Conservation (phyloP, 2,797 vertebrate genomes). For the Eptatretus atami region DNA sequence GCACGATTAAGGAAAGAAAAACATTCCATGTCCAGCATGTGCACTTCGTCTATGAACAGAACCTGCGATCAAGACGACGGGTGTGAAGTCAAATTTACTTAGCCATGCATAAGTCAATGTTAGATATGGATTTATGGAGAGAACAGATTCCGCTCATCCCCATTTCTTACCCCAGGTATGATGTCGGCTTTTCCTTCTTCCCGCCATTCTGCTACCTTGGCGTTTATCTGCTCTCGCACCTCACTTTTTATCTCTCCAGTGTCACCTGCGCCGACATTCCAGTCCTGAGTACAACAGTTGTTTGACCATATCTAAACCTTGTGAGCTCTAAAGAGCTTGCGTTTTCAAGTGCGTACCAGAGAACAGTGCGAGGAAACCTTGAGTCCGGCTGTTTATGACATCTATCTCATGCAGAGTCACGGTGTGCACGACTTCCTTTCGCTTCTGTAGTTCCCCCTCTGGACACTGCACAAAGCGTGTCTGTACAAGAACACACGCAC, state of each 20-base stretch:
- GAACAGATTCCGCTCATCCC: background rate
- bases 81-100: too few species aligned
- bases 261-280: constrained; percentile 21
- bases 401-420: constrained; percentile 77
- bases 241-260: constrained; percentile 75
- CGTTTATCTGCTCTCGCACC: constrained; percentile 75
- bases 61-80: constrained; percentile 18
- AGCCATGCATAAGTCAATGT: too few species aligned
- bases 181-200: constrained; percentile 83
- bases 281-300: background rate
- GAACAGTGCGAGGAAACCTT: constrained; percentile 72
- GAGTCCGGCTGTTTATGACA: constrained; percentile 76
- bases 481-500: constrained; percentile 12
- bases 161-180: constrained; percentile 36
- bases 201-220: constrained; percentile 75
- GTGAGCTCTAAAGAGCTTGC: background rate
- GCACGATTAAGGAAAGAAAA: constrained; percentile 80
- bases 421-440: constrained; percentile 67
- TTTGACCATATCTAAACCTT: background rate
- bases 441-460: constrained; percentile 69
- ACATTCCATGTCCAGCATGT: constrained; percentile 90
- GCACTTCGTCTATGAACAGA: constrained; percentile 69
- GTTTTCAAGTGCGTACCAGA: constrained; percentile 18
- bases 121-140: too few species aligned
- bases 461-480: constrained; percentile 84